A percentile compares a stretch with the other conserved stretches of the same genome.
phyloP scores from a whole-genome alignment of 2,797 vertebrate genomes.

The Chelidonichthys spinosus region DNA sequence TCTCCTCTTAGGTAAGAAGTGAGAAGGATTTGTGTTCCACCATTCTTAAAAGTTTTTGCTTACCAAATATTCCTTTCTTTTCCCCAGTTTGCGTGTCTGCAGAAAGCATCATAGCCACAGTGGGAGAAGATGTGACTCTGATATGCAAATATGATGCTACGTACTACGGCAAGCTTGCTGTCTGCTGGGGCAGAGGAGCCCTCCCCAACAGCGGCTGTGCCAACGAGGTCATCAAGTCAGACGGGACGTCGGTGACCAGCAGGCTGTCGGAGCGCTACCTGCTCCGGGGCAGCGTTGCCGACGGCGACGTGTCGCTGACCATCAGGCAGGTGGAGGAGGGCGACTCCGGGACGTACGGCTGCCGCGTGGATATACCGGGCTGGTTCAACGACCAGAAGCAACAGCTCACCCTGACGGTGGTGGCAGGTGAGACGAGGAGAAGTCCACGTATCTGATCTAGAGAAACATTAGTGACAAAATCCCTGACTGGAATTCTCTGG shows the following conservation, averaged over 20 bases:
- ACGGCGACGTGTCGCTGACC: slow-evolving; percentile 85
- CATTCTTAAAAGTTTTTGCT: not conserved
- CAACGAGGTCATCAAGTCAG: slow-evolving; percentile 72
- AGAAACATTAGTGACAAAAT: not conserved
- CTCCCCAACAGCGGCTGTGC: slow-evolving; percentile 77
- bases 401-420: slow-evolving; percentile 71
- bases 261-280: slow-evolving; percentile 75
- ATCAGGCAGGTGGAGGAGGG: slow-evolving; percentile 70
- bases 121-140: slow-evolving; percentile 79
- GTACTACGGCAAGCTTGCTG: slow-evolving; percentile 59
- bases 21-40: not conserved
- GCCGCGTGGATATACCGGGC: slow-evolving; percentile 85
- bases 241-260: slow-evolving; percentile 70
- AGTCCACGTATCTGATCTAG: not conserved
- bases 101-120: slow-evolving; percentile 41
- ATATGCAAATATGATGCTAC: slow-evolving; percentile 77
- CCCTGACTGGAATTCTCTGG: not conserved
- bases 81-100: slow-evolving; percentile 36
- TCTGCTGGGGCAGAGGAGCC: slow-evolving; percentile 86
- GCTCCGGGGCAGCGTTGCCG: slow-evolving; percentile 64
- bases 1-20: slow-evolving; percentile 69
- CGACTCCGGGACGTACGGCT: slow-evolving; percentile 88
- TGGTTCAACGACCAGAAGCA: slow-evolving; percentile 83
- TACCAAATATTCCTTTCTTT: not conserved
- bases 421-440: slow-evolving; percentile 72